phyloP scores from a whole-genome alignment of 2,888 invertebrate genomes.

The Melolontha melolontha region DNA sequence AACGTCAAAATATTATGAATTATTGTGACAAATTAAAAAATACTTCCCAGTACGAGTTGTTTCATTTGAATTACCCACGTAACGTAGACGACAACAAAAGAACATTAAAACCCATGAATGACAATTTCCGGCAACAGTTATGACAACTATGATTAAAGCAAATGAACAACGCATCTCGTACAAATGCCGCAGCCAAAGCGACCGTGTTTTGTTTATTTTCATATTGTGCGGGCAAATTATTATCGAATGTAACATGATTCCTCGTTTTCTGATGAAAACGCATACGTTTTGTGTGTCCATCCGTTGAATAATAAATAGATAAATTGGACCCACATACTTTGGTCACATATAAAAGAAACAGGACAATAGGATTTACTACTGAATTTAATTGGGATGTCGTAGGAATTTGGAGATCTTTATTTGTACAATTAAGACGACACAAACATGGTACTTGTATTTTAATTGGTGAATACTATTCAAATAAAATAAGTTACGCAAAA shows the following conservation, averaged over 20 bases:
- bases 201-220: slow-evolving; percentile 14
- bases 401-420: slow-evolving; percentile 3
- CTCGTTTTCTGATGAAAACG: slow-evolving; percentile 20
- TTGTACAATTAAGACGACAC: slow-evolving; percentile 14
- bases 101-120: slow-evolving; percentile 1
- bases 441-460: not conserved
- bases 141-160: slow-evolving; percentile 11
- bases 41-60: no score
- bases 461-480: slow-evolving; percentile 4
- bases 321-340: slow-evolving; percentile 10
- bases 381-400: not conserved
- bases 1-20: no score
- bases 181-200: not conserved
- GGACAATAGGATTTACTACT: not conserved
- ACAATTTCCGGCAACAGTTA: slow-evolving; percentile 27
- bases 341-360: not conserved
- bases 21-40: no score
- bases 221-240: slow-evolving; percentile 21
- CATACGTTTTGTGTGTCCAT: not conserved
- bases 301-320: not conserved
- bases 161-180: slow-evolving; percentile 7
- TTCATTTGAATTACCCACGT: no score
- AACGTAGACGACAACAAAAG: no score
- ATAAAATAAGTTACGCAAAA: slow-evolving; percentile 8
- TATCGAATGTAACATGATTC: slow-evolving; percentile 24